Percentiles rank a stretch among this genome's conserved stretches.
phyloP scores from a whole-genome alignment of 2,888 invertebrate genomes.

The Drosophila antonietae region DNA sequence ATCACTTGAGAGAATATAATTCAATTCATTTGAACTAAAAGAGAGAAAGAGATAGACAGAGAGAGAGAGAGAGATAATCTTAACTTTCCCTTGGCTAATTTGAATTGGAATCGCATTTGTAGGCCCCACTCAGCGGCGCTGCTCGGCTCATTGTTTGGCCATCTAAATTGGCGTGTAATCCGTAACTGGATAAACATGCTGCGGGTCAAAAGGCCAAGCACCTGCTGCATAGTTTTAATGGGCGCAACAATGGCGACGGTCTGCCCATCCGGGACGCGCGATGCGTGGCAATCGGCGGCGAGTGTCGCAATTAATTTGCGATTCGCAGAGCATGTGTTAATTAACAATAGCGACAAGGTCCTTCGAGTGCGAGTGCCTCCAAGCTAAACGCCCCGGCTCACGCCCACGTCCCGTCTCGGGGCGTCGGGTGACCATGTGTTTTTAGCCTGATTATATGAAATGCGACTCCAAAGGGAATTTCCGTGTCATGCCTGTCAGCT shows the following conservation, averaged over 20 bases:
- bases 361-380: conserved; percentile 49
- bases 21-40: neutral
- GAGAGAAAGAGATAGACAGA: neutral
- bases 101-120: neutral
- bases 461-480: conserved; percentile 75
- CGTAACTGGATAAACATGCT: conserved; percentile 1
- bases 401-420: neutral
- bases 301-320: conserved; percentile 82
- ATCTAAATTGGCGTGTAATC: conserved; percentile 7
- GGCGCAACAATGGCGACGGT: conserved; percentile 9
- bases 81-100: neutral
- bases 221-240: conserved; percentile 10
- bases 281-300: conserved; percentile 43
- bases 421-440: conserved; percentile 63
- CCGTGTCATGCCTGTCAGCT: conserved; percentile 77
- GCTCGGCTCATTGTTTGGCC: neutral
- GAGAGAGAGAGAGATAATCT: neutral
- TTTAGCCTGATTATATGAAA: conserved; percentile 72
- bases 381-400: conserved; percentile 13
- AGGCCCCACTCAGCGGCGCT: neutral
- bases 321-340: conserved; percentile 84
- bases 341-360: conserved; percentile 77
- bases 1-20: neutral
- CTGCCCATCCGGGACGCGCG: neutral
- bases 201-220: conserved; percentile 12